phyloP scores from a whole-genome alignment of 2,888 invertebrate genomes.

The Cerceris rybyensis region DNA sequence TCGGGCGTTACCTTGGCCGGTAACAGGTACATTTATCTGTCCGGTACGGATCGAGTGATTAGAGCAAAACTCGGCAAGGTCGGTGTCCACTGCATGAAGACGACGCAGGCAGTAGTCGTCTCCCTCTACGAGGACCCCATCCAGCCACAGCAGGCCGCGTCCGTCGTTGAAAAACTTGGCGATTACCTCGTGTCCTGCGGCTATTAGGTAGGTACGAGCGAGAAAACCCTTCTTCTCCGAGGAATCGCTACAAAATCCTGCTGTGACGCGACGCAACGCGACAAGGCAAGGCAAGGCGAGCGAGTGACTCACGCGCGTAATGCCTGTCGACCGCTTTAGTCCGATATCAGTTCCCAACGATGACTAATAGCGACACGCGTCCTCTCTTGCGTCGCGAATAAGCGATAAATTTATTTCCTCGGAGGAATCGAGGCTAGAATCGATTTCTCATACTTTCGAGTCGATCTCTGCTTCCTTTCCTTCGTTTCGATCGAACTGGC shows the following conservation, averaged over 20 bases:
- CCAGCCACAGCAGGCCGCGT: conserved; percentile 98
- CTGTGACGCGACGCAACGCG: too few relatives aligned
- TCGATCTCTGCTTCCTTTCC: not conserved
- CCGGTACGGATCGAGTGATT: conserved; percentile 96
- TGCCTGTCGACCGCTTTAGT: conserved; percentile 53
- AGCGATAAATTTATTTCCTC: conserved; percentile 39
- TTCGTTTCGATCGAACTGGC: not conserved
- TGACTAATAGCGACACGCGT: conserved; percentile 59
- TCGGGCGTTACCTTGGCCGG: conserved; percentile 96
- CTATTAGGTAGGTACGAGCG: conserved; percentile 87
- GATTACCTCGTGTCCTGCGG: conserved; percentile 98
- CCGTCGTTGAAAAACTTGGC: conserved; percentile 98
- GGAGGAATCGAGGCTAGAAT: not conserved
- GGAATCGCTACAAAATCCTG: too few relatives aligned
- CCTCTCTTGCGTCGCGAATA: not conserved
- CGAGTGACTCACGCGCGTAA: conserved; percentile 62
- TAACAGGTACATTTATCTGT: conserved; percentile 96
- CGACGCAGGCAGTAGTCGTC: conserved; percentile 96
- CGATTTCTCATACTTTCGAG: not conserved
- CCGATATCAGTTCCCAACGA: conserved; percentile 56
- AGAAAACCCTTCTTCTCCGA: not conserved
- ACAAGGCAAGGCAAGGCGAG: not conserved
- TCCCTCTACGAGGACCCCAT: conserved; percentile 98
- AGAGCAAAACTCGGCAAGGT: conserved; percentile 96
- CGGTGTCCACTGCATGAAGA: conserved; percentile 98